Conservation (phyloP, 2,888 invertebrate species). For the Subacronicta megacephala region DNA sequence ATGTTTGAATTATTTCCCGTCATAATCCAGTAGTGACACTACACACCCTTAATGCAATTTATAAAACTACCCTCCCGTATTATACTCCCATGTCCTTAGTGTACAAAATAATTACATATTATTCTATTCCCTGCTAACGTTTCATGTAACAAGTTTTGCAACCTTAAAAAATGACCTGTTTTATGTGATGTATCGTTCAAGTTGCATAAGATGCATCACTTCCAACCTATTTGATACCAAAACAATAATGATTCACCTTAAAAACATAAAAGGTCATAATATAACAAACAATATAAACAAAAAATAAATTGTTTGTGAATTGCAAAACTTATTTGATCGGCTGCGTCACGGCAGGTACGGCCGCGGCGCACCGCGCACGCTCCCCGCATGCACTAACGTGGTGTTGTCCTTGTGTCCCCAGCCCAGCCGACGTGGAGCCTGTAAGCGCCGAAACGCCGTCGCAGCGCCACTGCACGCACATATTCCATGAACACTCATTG, state of each 20-base stretch:
- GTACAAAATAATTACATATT: constrained; percentile 47
- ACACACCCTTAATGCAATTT: constrained; percentile 40
- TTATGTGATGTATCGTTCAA: constrained; percentile 27
- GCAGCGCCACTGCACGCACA: constrained; percentile 85
- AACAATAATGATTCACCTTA: constrained; percentile 6
- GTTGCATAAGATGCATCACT: constrained; percentile 30
- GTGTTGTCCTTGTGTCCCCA: constrained; percentile 82
- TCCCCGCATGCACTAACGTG: constrained; percentile 85
- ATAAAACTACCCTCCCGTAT: constrained; percentile 22
- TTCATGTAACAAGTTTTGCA: constrained; percentile 75
- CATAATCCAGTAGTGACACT: constrained; percentile 59
- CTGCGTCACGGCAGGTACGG: constrained; percentile 43
- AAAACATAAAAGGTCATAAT: constrained; percentile 18
- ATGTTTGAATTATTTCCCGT: constrained; percentile 73
- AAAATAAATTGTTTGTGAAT: constrained; percentile 39
- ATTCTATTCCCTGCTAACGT: constrained; percentile 73
- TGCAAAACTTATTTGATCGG: constrained; percentile 52
- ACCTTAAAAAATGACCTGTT: constrained; percentile 66
- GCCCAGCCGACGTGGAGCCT: constrained; percentile 86
- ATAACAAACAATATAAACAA: constrained; percentile 35
- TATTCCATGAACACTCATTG: constrained; percentile 89
- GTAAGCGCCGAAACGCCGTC: constrained; percentile 81
- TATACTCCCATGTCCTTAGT: constrained; percentile 47
- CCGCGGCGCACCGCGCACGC: constrained; percentile 45
- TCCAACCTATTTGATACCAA: constrained; percentile 20